These are phyloP conservation scores for Drosophila sulfurigaster DNA, from an alignment of 1,140 invertebrate genomes.

Conservation along the genomic window DNA sequence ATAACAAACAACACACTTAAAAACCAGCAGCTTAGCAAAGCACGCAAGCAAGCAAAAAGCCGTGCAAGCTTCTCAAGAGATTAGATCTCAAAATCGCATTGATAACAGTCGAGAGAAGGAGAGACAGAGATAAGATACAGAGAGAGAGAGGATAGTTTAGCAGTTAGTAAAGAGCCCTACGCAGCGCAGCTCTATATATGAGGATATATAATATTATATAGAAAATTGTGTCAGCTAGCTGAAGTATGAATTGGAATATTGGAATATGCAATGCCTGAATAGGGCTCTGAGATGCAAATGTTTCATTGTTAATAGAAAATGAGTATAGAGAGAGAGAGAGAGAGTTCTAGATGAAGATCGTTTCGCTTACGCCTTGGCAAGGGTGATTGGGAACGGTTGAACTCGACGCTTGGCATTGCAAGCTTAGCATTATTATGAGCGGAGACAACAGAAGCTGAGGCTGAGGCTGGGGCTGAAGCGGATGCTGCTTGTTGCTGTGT, in stretches of 20 bases:
- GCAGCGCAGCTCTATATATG: slow-evolving; percentile 1
- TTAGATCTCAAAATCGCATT: background rate
- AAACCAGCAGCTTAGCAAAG: slow-evolving; percentile 47
- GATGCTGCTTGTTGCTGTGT: slow-evolving; percentile 58
- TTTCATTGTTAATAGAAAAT: background rate
- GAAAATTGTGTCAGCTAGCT: background rate
- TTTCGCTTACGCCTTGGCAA: slow-evolving; percentile 87
- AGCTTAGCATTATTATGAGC: slow-evolving; percentile 49
- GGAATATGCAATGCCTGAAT: background rate
- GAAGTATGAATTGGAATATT: background rate
- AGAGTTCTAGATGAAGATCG: slow-evolving; percentile 29
- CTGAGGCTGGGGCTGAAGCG: slow-evolving; percentile 52
- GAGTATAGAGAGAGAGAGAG: slow-evolving; percentile 7
- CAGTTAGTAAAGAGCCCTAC: slow-evolving; percentile 16
- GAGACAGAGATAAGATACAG: background rate
- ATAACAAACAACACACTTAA: slow-evolving; percentile 26
- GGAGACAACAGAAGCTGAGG: slow-evolving; percentile 67
- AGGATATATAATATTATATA: slow-evolving; percentile 1
- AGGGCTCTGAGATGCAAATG: background rate
- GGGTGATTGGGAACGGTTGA: slow-evolving; percentile 86
- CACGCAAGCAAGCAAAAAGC: slow-evolving; percentile 44
- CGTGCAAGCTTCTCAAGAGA: slow-evolving; percentile 28
- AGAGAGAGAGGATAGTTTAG: slow-evolving; percentile 19
- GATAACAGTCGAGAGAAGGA: background rate
- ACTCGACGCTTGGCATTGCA: slow-evolving; percentile 62